phyloP scores from a whole-genome alignment of 2,888 invertebrate species.

The Ophion slaviceki region DNA sequence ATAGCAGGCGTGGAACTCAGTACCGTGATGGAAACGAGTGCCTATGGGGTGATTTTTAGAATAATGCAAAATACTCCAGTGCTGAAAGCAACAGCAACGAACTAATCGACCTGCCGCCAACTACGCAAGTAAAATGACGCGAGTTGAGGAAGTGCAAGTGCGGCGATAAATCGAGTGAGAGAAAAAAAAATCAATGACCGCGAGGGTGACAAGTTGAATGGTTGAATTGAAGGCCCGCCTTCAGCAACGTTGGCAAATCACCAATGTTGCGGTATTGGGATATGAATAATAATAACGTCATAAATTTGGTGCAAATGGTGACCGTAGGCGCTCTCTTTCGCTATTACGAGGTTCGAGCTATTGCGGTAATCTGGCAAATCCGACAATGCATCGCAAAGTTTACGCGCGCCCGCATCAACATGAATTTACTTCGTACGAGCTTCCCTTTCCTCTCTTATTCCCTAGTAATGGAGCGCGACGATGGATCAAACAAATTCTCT shows the following conservation, averaged over 20 bases:
- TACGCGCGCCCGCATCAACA: conserved; percentile 52
- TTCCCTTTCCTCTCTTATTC: conserved; percentile 7
- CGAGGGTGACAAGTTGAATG: background rate
- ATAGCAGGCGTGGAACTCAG: too few species aligned
- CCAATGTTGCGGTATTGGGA: background rate
- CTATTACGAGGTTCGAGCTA: conserved; percentile 19
- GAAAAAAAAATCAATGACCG: conserved; percentile 1
- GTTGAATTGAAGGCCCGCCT: background rate
- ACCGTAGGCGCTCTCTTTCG: background rate
- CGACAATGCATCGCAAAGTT: conserved; percentile 46
- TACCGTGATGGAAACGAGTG: too few species aligned
- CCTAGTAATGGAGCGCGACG: conserved; percentile 50
- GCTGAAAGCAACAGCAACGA: background rate
- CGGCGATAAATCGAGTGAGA: background rate
- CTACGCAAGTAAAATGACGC: too few species aligned
- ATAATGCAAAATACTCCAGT: background rate
- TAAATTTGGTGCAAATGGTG: conserved; percentile 17
- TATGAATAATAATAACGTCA: conserved; percentile 34
- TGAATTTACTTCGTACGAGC: conserved; percentile 39
- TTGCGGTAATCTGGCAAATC: conserved; percentile 60
- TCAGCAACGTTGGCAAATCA: background rate
- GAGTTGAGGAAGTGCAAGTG: background rate
- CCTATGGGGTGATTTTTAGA: background rate
- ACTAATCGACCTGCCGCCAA: background rate
- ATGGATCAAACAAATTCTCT: conserved; percentile 80